Base-by-base conservation (phyloP, 2,888 invertebrate genomes). In the Melangyna quadrimaculata region DNA sequence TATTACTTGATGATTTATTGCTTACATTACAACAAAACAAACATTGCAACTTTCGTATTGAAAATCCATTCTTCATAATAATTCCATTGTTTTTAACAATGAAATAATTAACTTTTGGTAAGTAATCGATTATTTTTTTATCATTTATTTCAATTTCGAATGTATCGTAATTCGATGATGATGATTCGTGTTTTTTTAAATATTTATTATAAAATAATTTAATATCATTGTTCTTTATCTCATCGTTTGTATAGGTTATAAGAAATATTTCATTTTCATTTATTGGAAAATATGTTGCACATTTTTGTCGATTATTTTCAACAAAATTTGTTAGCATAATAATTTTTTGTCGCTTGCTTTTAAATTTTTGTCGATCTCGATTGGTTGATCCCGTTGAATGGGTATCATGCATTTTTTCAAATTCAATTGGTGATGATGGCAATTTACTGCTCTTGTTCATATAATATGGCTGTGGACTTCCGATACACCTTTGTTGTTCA, bases 251-350 rank as follows among this genome's bases (percentile, higher is more conserved):
- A 17, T 55, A 73, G 24, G 91, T 91, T 57, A 91, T 89, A n/a
- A 92, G 88, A 43, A 91, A 90, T 65, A 93, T 92, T 71, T 94
- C 94, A 32, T 93, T 92, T 0, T 93, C 67, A 32, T 94, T 93
- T 10, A 93, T 87, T 0, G 98, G 98, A 90, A 98, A 95, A 90
- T 98, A 98, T 35, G 96, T 94, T 88, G 98, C 97, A 93, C 98
- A 98, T 92, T 98, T 98, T 87, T 95, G 95, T 91, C 96, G 92
- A 89, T 94, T 95, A 88, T 96, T 96, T 90, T 98, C 98, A 87
- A 96, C 94, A 87, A 98, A 94, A 90, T 96, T 96, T 0, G 98
- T 98, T 63, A 98, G 95, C 98, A 98, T 98, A 1, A 98, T 96
- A 55, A 98, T 95, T 89, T 94, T 94, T 87, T 94, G 94, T 57